Evolutionary conservation across 2,888 invertebrate genomes (phyloP).

Genomic region (Masnerella sp.): DNA sequence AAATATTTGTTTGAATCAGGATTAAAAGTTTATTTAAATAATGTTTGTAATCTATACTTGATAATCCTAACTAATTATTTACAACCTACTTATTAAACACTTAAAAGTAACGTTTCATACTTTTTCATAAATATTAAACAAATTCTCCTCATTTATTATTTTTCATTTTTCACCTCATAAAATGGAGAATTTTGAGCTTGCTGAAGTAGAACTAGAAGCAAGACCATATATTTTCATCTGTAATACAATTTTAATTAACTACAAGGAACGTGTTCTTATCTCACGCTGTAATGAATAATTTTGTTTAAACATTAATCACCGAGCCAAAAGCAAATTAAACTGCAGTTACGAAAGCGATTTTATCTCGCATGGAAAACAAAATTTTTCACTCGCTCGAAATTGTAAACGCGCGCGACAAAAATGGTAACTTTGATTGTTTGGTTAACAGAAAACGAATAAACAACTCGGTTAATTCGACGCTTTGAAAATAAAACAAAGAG

Average conservation of each 20-base stretch:
- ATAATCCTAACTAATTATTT: too few species aligned
- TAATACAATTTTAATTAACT: conserved; percentile 23
- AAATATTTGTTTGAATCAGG: too few species aligned
- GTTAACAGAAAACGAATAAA: background rate
- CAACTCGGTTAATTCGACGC: too few species aligned
- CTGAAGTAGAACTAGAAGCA: conserved; percentile 7
- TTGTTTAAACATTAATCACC: conserved; percentile 17
- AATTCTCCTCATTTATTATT: too few species aligned
- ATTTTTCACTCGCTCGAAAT: background rate
- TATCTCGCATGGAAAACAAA: background rate
- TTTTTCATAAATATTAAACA: too few species aligned
- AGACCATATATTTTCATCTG: conserved; percentile 19
- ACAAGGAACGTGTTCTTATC: conserved; percentile 14
- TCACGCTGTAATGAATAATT: conserved; percentile 8
- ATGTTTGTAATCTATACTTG: too few species aligned
- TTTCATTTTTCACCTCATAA: too few species aligned
- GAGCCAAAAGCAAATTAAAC: conserved; percentile 7
- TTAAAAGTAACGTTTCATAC: too few species aligned
- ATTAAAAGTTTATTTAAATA: too few species aligned
- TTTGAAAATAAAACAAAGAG: too few species aligned
- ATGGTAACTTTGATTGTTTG: background rate
- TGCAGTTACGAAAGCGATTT: background rate
- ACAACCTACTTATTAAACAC: too few species aligned
- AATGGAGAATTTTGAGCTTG: conserved; percentile 1
- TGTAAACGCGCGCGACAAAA: background rate